These are phyloP conservation scores for Loriculus beryllinus DNA, from an alignment of 2,797 vertebrate genomes.

Conservation along the genomic window DNA sequence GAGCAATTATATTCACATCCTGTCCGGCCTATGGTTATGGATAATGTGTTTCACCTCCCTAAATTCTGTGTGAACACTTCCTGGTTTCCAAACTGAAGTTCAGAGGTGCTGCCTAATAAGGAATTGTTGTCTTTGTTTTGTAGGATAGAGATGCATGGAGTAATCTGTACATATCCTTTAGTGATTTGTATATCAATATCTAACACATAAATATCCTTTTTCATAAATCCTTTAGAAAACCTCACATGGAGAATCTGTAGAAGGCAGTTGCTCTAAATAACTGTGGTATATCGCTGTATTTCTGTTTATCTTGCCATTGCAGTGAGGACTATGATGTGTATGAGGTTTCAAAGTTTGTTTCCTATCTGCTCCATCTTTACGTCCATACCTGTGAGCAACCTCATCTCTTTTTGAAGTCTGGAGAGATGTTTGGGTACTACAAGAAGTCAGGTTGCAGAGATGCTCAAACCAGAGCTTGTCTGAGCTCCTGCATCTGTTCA, in stretches of 20 bases:
- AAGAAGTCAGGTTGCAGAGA: not conserved
- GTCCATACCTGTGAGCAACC: not conserved
- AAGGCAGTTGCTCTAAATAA: not conserved
- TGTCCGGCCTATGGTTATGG: not conserved
- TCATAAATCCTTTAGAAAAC: not conserved
- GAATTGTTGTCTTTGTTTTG: not conserved
- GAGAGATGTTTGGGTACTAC: not conserved
- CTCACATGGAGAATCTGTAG: not conserved
- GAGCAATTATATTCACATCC: not conserved
- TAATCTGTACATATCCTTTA: not conserved
- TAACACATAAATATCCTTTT: not conserved
- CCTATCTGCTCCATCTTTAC: not conserved
- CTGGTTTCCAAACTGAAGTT: not conserved
- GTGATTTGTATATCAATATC: not conserved
- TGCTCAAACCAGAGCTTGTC: not conserved
- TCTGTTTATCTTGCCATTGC: not conserved
- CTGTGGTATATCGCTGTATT: not conserved
- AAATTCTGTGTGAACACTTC: not conserved
- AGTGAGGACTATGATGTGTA: not conserved
- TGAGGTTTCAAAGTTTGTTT: not conserved
- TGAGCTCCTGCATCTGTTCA: not conserved
- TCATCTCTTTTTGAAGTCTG: not conserved
- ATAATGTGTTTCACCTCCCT: not conserved
- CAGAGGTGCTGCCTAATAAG: not conserved
- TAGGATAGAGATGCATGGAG: not conserved